Base-by-base conservation (phyloP, 2,797 vertebrate genomes). In the Enteromius thamalakanensis region DNA sequence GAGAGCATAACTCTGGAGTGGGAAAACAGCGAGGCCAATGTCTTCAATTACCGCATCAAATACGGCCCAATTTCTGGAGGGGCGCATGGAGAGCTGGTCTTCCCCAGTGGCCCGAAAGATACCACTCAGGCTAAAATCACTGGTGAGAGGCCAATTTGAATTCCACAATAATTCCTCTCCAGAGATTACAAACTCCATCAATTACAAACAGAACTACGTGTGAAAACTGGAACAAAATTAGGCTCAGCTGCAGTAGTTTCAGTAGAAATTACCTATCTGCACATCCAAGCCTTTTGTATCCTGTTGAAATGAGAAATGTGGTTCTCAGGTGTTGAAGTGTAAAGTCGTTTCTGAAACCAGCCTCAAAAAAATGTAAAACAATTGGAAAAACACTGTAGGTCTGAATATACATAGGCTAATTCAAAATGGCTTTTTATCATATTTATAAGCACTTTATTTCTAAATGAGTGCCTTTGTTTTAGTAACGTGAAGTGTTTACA, bases 1-100 rank as follows among this genome's bases (percentile, higher is more conserved):
- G 95, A 78, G 79, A 99, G 94, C 89, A 97, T 99, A 89, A 98
- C 97, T 29, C 91, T 99, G 75, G 95, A 98, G 87, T 99, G 98
- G 98, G 96, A 89, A 87, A 99, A 99, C 87, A 98, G 96, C 88
- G 93, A 89, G 1, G 95, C 97, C 1, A 89, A 93, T 0, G 92
- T 97, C 0, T 95, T 96, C 77, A 95, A 86, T 86, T 99, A 98
- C 80, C 93, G 97, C 65, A 96, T 99, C 83, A 99, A 99, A 88
- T 99, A 96, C 0, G 97, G 97, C 23, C 97, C 97, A 53, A 95
- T 99, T 88, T 97, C 98, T 9, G 98, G 97, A 80, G 97, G 96
- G 0, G 97, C 97, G 58, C 98, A 99, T 0, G 92, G 96, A 0
- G 98, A 99, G 89, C 79, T 96, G 21, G 95, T 96, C 0, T 95